Base-by-base conservation (phyloP, 2,113 vertebrate species). In the Callithrix jacchus region DNA sequence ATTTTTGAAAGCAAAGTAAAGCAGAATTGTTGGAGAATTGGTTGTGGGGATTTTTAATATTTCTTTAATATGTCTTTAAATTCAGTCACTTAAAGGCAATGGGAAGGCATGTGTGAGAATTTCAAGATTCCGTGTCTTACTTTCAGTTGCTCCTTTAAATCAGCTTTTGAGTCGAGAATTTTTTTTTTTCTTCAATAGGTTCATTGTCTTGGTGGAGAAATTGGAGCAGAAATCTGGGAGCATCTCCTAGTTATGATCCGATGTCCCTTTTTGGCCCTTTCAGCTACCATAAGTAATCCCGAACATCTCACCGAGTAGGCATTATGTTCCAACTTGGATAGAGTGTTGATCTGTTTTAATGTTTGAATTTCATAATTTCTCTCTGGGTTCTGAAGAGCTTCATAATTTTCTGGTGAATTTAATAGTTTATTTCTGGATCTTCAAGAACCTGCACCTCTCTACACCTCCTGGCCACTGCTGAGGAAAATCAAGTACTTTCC, bases 201-300 rank as follows among this genome's bases (percentile, higher is more conserved):
- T 18, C 96, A 97, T 80, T 97, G 96, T 85, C 95, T 98, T 87
- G 97, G 96, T 20, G 98, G 98, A 92, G 98, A 99, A 98, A 98
- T 98, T 93, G 98, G 98, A 96, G 98, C 98, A 80, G 98, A 98
- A 89, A 35, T 98, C 95, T 99, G 98, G 99, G 98, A 99, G 30
- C 99, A 99, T 90, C 96, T 99, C 40, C 96, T 99, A 21, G 98
- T 98, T 83, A 98, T 98, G 98, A 98, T 98, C 93, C 96, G 96
- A 52, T 99, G 98, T 89, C 98, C 98, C 0, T 98, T 99, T 97
- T 94, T 99, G 96, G 98, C 98, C 0, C 98, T 99, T 37, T 99
- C 98, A 30, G 98, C 98, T 71, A 99, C 98, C 56, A 98, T 99
- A 71, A 98, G 98, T 70, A 99, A 99, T 83, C 98, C 98, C 0